phyloP scores from a whole-genome alignment of 2,888 invertebrate species.

The Carcina quercana region DNA sequence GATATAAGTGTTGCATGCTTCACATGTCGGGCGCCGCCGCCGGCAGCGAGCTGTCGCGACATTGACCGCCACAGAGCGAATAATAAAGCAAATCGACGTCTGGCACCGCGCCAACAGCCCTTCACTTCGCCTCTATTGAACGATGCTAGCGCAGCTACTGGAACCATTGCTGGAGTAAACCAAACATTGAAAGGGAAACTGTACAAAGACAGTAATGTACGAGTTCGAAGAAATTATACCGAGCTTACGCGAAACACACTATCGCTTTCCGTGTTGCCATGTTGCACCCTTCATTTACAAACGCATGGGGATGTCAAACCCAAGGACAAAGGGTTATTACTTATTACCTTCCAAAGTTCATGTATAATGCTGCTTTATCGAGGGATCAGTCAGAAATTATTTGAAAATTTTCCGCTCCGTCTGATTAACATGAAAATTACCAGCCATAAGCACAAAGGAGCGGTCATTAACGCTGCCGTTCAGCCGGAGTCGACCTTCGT shows the following conservation, averaged over 20 bases:
- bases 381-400: conserved; percentile 16
- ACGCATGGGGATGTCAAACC: conserved; percentile 21
- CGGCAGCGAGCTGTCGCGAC: conserved; percentile 55
- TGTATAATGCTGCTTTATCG: conserved; percentile 11
- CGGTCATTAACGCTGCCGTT: conserved; percentile 27
- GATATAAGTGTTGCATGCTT: too few species aligned
- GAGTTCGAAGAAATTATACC: conserved; percentile 6
- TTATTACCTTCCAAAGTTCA: conserved; percentile 1
- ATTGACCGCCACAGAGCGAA: conserved; percentile 68
- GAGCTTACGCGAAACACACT: conserved; percentile 34
- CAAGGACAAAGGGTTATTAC: conserved; percentile 32
- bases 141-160: conserved; percentile 2
- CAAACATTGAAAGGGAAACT: conserved; percentile 20
- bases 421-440: conserved; percentile 28
- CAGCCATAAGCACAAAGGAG: conserved; percentile 25
- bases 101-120: conserved; percentile 65
- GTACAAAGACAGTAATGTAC: conserved; percentile 26
- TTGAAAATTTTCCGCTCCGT: conserved; percentile 10
- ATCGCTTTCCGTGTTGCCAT: conserved; percentile 35
- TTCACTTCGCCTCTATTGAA: conserved; percentile 44
- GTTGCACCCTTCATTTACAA: conserved; percentile 25
- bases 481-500: conserved; percentile 50
- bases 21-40: conserved; percentile 52
- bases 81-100: conserved; percentile 67
- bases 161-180: conserved; percentile 5